Base-by-base conservation (phyloP, 2,797 vertebrate genomes). In the Tragopan temminckii region DNA sequence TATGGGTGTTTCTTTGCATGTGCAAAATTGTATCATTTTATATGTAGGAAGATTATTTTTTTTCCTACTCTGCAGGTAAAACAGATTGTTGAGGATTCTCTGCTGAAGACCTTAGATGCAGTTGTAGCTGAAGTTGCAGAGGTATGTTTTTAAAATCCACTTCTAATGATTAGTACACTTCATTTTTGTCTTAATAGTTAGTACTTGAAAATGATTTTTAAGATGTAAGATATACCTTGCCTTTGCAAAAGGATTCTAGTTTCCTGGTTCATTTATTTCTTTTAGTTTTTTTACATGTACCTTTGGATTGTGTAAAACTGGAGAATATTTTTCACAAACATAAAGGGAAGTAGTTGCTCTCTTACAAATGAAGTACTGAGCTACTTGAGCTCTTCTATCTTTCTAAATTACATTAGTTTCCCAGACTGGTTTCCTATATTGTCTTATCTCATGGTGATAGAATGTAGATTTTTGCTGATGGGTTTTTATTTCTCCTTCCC, bases 81-180 rank as follows among this genome's bases (percentile, higher is more conserved):
- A 80, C 98, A 98, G 78, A 98, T 99, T 0, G 99, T 99, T 38
- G 98, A 98, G 0, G 99, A 99, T 89, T 97, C 98, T 4, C 98
- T 99, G 96, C 97, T 99, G 61, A 99, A 99, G 95, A 97, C 97
- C 7, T 95, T 99, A 95, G 99, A 99, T 91, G 97, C 97, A 3
- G 95, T 98, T 13, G 86, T 99, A 95, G 89, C 97, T 45, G 98
- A 98, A 68, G 94, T 99, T 85, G 62, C 95, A 24, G 98, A 99
- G 98, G 99, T 99, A 97, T 4, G 78, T 78, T 40, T 86, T 75
- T 33, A 23, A 64, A 46, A 46, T 80, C 33, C 7, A 36, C 48
- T 85, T 64, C 75, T 77, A 71, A 42, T 61, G 1, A 61, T 33
- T 63, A 55, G 3, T 74, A 29, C 45, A 4, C 9, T 70, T 85